These are phyloP conservation scores for Zeus faber DNA, from an alignment of 2,113 vertebrate species.

Conservation along the genomic window DNA sequence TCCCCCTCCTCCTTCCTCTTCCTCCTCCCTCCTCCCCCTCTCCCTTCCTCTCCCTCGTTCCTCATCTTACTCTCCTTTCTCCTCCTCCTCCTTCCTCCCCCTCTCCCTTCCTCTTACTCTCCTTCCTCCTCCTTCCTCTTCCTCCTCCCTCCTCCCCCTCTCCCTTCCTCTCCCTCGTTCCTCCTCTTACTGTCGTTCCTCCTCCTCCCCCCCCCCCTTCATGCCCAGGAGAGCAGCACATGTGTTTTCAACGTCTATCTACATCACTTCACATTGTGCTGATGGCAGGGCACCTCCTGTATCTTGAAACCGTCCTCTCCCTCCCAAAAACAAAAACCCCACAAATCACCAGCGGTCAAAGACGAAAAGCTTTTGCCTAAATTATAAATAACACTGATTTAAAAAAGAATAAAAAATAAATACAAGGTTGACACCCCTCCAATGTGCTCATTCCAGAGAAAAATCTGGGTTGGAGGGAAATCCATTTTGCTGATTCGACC, in stretches of 20 bases:
- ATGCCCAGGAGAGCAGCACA: too few species aligned
- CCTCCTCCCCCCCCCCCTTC: background rate
- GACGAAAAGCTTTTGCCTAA: too few species aligned
- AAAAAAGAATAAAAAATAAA: background rate
- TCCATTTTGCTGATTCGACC: background rate
- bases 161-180: background rate
- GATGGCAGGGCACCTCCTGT: background rate
- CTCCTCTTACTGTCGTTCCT: background rate
- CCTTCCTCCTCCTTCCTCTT: background rate
- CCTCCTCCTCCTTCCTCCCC: background rate
- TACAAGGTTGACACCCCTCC: background rate
- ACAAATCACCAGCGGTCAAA: too few species aligned
- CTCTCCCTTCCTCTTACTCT: background rate
- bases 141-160: too few species aligned
- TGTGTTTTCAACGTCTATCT: background rate
- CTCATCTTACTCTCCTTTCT: too few species aligned
- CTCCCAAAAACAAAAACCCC: too few species aligned
- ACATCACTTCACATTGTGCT: background rate
- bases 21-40: too few species aligned
- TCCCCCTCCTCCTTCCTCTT: too few species aligned
- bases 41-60: too few species aligned
- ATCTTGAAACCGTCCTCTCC: background rate
- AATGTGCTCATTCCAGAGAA: background rate
- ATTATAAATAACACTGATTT: too few species aligned
- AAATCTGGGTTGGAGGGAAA: background rate